phyloP scores from a whole-genome alignment of 2,797 vertebrate genomes.

The Tinamus major region DNA sequence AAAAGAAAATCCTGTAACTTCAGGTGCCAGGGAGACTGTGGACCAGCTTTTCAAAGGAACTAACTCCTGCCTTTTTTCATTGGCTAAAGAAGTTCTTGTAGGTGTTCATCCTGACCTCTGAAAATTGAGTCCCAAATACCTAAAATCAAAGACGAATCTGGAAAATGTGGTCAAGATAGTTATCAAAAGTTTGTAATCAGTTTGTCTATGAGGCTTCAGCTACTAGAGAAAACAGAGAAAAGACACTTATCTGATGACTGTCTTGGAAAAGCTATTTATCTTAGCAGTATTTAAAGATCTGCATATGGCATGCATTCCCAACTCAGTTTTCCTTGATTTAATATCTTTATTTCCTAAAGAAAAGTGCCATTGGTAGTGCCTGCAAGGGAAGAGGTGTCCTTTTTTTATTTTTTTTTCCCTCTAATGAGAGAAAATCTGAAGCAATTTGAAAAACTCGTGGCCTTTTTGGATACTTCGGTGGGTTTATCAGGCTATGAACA shows the following conservation, averaged over 20 bases:
- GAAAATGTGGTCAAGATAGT: background rate
- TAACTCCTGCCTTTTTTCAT: background rate
- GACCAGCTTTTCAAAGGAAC: background rate
- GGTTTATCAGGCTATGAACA: background rate
- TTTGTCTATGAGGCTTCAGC: background rate
- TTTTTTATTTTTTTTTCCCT: background rate
- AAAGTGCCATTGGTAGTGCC: background rate
- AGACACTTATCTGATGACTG: background rate
- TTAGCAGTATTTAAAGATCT: background rate
- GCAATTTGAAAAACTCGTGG: background rate
- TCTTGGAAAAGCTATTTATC: background rate
- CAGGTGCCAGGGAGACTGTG: background rate
- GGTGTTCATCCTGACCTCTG: background rate
- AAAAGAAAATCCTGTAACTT: background rate
- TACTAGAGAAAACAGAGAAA: background rate
- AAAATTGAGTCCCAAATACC: background rate
- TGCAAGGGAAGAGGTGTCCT: background rate
- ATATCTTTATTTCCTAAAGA: background rate
- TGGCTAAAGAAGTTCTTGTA: background rate
- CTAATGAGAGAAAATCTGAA: background rate
- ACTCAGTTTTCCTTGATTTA: background rate
- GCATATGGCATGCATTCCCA: fast-evolving
- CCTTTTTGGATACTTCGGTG: background rate
- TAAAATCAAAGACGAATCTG: background rate
- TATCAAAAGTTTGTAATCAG: background rate